Evolutionary conservation across 2,113 vertebrate species (phyloP), one percentile per base, ranked within the genome.

Genomic region (Puffinus mauretanicus): DNA sequence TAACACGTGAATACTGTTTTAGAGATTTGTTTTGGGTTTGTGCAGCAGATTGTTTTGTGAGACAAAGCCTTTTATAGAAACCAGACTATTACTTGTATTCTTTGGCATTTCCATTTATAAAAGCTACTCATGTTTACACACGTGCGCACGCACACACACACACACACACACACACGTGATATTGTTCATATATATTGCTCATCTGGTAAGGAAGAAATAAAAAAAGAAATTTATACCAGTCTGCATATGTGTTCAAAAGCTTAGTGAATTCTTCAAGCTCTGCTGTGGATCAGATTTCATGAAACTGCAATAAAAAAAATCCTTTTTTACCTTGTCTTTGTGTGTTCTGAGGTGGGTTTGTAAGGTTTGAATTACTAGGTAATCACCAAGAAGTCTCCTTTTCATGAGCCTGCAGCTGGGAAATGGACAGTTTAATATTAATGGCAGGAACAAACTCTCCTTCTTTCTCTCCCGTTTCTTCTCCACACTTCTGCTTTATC

Each of bases 241-340:
- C 82, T 85, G 86, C 93, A 92, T 97, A 87, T 95, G 94, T 90
- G 97, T 95, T 97, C 97, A 97, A 97, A 97, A 97, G 97, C 93
- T 96, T 96, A 81, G 92, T 62, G 77, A 96, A 97, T 97, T 97
- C 96, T 97, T 95, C 67, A 27, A 42, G 88, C 92, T 94, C 96
- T 95, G 94, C 96, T 93, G 57, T 96, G 96, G 96, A 97, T 98
- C 97, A 91, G 84, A 83, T 97, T 98, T 98, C 94, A 95, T 90
- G 96, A 92, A 97, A 79, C 89, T 89, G 93, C 93, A 94, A 94
- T 96, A 94, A 96, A 96, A 91, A 97, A 97, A 96, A 69, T 49
- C 76, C 58, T 82, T 93, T 95, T 95, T 96, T 96, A 88, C 84
- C 81, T 94, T 93, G 57, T 95, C 96, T 96, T 93, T 94, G 93